Base-by-base conservation (phyloP, 2,797 vertebrate species). In the Muscicapa striata region DNA sequence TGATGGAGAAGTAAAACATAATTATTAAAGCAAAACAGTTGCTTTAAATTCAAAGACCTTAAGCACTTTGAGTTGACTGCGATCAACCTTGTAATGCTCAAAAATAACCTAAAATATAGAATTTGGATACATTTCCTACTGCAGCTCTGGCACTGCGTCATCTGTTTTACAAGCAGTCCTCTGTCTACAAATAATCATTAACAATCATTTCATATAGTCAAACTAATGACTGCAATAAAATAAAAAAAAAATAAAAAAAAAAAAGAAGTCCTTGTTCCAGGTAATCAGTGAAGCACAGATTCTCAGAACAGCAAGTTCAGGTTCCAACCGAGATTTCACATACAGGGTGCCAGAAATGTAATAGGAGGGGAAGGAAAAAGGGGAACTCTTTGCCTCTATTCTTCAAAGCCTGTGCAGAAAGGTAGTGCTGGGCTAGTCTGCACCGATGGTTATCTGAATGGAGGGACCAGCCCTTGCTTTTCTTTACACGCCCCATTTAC, bases 241-340 rank as follows among this genome's bases (percentile, higher is more conserved):
- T 30, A 77, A 36, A 36, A 36, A 13, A 34, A 34, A 34, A 34
- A 34, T 34, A 34, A 34, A 81, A 79, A 68, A 70, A 11, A 21
- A 64, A 51, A 41, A 73, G 14, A 59, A 58, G 43, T 20, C 38
- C 64, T 84, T 87, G 84, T 96, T 93, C 95, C 95, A 94, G 82
- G 90, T 95, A 96, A 94, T 62, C 48, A 75, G 63, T 18, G 88
- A 96, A 96, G 92, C 79, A 5, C 79, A 73, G 79, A 82, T 64
- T 92, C 87, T 86, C 54, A 90, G 95, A 97, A 97, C 91, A 91
- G 52, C 93, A 96, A 95, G 93, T 89, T 91, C 80, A 81, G 67
- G 87, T 88, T 87, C 79, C 89, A 83, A 40, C n/a, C 16, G 73
- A 91, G 64, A 74, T 85, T 88, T 93, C 93, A 94, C 77, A 88